phyloP scores from a whole-genome alignment of 2,113 vertebrate genomes.

The Campylomormyrus tamandua region DNA sequence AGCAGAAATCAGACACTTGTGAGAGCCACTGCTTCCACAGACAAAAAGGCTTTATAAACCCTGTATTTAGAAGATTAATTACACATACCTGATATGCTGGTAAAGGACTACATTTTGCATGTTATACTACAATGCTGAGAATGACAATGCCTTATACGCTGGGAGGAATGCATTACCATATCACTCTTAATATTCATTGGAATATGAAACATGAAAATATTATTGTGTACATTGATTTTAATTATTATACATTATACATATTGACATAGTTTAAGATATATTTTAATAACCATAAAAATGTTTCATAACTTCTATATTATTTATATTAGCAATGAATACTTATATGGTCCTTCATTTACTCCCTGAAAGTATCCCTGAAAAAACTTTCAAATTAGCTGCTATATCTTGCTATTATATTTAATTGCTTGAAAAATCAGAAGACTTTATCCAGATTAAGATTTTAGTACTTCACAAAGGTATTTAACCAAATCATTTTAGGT shows the following conservation, averaged over 20 bases:
- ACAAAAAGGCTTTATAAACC: conserved; percentile 13
- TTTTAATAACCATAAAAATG: neutral
- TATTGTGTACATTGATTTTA: neutral
- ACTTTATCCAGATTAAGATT: neutral
- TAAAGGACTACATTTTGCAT: neutral
- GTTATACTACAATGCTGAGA: neutral
- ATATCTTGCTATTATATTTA: neutral
- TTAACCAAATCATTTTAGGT: neutral
- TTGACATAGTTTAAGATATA: neutral
- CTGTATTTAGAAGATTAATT: neutral
- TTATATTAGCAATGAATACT: neutral
- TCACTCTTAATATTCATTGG: neutral
- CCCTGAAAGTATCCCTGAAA: neutral
- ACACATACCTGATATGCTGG: neutral
- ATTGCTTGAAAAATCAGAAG: neutral
- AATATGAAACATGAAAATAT: neutral
- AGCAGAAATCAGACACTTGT: neutral
- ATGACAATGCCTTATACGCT: neutral
- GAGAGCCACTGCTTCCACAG: neutral
- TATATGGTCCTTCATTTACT: neutral
- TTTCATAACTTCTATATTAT: neutral
- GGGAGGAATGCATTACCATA: neutral
- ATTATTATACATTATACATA: neutral
- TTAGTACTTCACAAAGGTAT: neutral
- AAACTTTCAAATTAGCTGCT: neutral